phyloP scores from a whole-genome alignment of 2,113 vertebrate species.

The Hypanus sabinus region DNA sequence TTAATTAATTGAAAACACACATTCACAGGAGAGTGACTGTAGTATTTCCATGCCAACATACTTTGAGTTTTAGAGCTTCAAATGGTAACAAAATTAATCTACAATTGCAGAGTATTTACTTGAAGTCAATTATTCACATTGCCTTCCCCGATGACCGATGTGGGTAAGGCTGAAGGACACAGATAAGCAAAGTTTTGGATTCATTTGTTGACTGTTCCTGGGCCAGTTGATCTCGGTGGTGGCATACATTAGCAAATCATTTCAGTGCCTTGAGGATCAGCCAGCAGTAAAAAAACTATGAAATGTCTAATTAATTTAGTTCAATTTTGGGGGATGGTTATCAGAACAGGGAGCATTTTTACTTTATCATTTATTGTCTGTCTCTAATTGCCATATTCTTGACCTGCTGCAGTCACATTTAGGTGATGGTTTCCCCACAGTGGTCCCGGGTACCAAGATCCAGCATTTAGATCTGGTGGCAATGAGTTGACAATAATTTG shows the following conservation, averaged over 20 bases:
- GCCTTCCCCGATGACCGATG: not conserved
- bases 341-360: no score
- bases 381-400: no score
- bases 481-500: no score
- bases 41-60: constrained; percentile 1
- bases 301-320: not conserved
- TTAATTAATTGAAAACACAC: constrained; percentile 34
- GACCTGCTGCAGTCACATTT: no score
- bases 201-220: not conserved
- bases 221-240: not conserved
- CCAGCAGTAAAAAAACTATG: not conserved
- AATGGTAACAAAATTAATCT: not conserved
- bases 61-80: constrained; percentile 23
- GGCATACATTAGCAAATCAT: not conserved
- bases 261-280: not conserved
- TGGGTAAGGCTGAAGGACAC: not conserved
- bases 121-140: not conserved
- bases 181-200: not conserved
- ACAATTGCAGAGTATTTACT: not conserved
- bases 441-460: no score
- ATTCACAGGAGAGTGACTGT: constrained; percentile 13
- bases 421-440: no score
- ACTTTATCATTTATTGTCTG: no score
- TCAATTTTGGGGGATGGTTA: no score
- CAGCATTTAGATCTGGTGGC: no score